Conservation (phyloP, 2,797 vertebrate genomes). For the Cirrhinus mrigala region DNA sequence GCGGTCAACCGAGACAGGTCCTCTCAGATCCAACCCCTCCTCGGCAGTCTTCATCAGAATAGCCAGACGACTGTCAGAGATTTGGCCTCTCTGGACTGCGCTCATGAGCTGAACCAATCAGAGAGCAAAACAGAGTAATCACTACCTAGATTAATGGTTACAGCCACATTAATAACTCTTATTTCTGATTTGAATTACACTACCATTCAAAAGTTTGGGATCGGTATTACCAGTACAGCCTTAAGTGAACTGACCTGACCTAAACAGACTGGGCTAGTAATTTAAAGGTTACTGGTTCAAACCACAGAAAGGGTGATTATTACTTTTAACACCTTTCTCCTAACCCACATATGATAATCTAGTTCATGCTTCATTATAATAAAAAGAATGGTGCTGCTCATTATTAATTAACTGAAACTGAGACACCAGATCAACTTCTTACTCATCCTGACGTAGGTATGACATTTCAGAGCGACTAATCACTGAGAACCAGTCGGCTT, state of each 20-base stretch:
- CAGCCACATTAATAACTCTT: background rate
- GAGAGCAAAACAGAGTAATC: constrained; percentile 9
- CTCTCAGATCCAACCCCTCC: constrained; percentile 86
- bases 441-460: background rate
- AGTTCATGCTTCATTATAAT: constrained; percentile 32
- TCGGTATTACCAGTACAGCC: background rate
- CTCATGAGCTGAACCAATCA: constrained; percentile 89
- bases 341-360: constrained; percentile 42
- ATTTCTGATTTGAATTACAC: background rate
- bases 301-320: constrained; percentile 21
- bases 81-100: constrained; percentile 92
- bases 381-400: constrained; percentile 17
- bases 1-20: constrained; percentile 89
- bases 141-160: background rate
- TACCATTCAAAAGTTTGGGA: background rate
- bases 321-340: constrained; percentile 57
- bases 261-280: background rate
- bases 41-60: constrained; percentile 93
- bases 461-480: constrained; percentile 52
- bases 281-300: constrained; percentile 35
- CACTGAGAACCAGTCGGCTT: constrained; percentile 37
- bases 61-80: constrained; percentile 93
- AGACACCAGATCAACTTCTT: constrained; percentile 43
- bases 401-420: constrained; percentile 43
- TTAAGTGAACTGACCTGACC: background rate